Conservation (phyloP, 2,888 invertebrate genomes). For the Caenorhabditis virilis region DNA sequence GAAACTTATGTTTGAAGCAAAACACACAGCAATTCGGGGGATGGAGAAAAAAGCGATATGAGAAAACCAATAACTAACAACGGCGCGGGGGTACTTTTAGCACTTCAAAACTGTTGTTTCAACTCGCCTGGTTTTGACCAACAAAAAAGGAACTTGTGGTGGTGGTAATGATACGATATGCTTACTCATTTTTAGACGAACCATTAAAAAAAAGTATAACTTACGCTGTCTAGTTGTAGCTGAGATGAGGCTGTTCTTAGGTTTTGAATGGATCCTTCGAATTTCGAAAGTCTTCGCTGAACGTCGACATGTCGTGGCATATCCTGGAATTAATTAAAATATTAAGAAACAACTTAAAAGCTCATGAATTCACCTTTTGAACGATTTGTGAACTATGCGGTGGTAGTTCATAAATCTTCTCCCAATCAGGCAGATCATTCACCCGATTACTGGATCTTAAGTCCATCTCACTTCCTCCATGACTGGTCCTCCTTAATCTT, state of each 20-base stretch:
- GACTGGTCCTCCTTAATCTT: slow-evolving; percentile 12
- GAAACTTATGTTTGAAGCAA: slow-evolving; percentile 17
- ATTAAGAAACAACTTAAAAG: background rate
- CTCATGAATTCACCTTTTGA: slow-evolving; percentile 22
- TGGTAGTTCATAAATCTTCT: slow-evolving; percentile 68
- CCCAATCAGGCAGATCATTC: slow-evolving; percentile 63
- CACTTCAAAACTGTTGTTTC: no score
- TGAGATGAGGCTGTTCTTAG: slow-evolving; percentile 30
- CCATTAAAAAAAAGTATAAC: slow-evolving; percentile 1
- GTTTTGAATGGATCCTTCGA: slow-evolving; percentile 54
- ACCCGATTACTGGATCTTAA: slow-evolving; percentile 16
- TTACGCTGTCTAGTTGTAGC: slow-evolving; percentile 35
- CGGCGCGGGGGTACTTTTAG: background rate
- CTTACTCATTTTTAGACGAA: background rate
- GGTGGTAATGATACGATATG: background rate
- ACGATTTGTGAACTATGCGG: slow-evolving; percentile 66
- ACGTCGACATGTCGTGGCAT: slow-evolving; percentile 61
- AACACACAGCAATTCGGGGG: slow-evolving; percentile 13
- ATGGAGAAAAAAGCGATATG: slow-evolving; percentile 4
- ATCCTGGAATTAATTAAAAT: slow-evolving; percentile 15
- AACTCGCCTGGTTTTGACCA: no score
- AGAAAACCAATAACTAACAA: slow-evolving; percentile 1
- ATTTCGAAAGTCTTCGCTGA: slow-evolving; percentile 53
- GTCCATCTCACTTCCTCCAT: slow-evolving; percentile 28
- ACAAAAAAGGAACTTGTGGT: background rate